These are phyloP conservation scores for Colossoma macropomum DNA, from an alignment of 2,113 vertebrate species.

Conservation along the genomic window DNA sequence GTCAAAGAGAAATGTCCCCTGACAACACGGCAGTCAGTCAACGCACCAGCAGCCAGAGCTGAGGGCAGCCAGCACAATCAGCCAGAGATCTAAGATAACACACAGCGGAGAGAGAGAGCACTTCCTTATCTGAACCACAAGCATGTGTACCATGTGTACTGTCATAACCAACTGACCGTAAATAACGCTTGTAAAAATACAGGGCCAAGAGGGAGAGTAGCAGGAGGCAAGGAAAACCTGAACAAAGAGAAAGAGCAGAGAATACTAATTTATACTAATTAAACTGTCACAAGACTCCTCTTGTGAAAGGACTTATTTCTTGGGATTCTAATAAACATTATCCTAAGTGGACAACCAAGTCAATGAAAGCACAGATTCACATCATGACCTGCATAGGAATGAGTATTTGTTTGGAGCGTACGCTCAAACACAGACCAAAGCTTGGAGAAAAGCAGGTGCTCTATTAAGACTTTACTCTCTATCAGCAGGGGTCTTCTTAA, in stretches of 20 bases:
- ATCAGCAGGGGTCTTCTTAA: no score
- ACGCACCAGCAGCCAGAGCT: constrained; percentile 22
- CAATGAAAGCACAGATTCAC: not conserved
- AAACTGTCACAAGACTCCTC: not conserved
- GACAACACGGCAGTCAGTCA: constrained; percentile 18
- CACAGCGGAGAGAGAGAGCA: not conserved
- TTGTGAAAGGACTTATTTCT: not conserved
- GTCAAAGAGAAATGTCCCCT: constrained; percentile 29
- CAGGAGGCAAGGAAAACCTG: not conserved
- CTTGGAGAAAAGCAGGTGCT: not conserved
- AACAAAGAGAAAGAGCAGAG: not conserved
- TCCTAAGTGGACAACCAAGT: not conserved
- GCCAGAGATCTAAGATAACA: constrained; percentile 40
- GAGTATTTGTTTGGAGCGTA: not conserved
- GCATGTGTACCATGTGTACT: constrained; percentile 47
- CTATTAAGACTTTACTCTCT: no score
- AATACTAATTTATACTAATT: not conserved
- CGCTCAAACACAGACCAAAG: not conserved
- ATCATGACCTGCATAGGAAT: not conserved
- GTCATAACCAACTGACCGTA: constrained; percentile 53
- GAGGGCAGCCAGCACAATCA: constrained; percentile 31
- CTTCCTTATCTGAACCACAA: constrained; percentile 55
- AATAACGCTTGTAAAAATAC: constrained; percentile 53
- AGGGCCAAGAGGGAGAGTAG: not conserved
- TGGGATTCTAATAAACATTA: not conserved